Conservation (phyloP, 2,888 invertebrate species). For the Thymelicus sylvestris region DNA sequence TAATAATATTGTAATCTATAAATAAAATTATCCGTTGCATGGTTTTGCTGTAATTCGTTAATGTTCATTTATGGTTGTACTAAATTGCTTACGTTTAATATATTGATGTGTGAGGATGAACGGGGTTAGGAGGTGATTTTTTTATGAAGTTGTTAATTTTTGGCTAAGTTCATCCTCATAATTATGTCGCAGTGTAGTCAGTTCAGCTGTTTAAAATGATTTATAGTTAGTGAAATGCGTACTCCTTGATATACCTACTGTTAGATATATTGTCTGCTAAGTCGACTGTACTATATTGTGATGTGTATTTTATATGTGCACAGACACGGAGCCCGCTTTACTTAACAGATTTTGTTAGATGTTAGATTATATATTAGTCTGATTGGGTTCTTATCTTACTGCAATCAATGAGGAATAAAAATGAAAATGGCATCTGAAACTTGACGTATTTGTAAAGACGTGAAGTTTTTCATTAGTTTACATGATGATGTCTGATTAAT, state of each 20-base stretch:
- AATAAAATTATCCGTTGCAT: slow-evolving; percentile 54
- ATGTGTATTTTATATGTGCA: slow-evolving; percentile 9
- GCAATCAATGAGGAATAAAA: not conserved
- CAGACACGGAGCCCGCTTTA: slow-evolving; percentile 16
- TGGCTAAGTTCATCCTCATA: not conserved
- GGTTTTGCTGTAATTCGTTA: not conserved
- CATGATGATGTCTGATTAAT: not conserved
- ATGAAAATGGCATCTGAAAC: not conserved
- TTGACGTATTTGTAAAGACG: not conserved
- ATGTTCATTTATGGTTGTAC: not conserved
- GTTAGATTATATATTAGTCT: not conserved
- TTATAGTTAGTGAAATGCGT: slow-evolving; percentile 28
- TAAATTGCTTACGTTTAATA: not conserved
- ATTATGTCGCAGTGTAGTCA: not conserved
- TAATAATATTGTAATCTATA: slow-evolving; percentile 50
- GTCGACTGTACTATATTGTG: slow-evolving; percentile 15
- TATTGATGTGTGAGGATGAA: not conserved
- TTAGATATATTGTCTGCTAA: slow-evolving; percentile 25
- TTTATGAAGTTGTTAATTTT: not conserved
- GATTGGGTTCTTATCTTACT: not conserved
- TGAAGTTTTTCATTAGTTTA: not conserved
- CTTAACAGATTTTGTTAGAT: slow-evolving; percentile 23
- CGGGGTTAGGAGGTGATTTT: not conserved
- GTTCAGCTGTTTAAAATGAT: slow-evolving; percentile 1
- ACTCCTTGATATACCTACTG: slow-evolving; percentile 18